A percentile compares a stretch with the other conserved stretches of the same genome.
Evolutionary conservation across 1,140 invertebrate genomes (phyloP).

Genomic region (Amyelois transitella): DNA sequence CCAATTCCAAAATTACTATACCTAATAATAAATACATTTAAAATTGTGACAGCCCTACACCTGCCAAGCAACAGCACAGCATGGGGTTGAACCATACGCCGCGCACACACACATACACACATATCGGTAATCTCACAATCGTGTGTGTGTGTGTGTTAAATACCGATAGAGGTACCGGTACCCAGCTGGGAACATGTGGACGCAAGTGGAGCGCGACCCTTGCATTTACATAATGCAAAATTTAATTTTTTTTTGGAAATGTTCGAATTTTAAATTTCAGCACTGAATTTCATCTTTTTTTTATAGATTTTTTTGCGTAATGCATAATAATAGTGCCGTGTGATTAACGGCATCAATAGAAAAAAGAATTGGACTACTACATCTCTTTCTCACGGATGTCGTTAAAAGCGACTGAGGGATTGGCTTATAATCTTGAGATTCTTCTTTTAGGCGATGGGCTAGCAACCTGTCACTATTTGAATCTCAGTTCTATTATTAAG

Average conservation of each 20-base stretch:
- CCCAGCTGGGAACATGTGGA: slow-evolving; percentile 19
- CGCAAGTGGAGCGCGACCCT: slow-evolving; percentile 7
- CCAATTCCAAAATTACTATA: no score
- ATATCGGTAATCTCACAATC: background rate
- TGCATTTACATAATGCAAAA: background rate
- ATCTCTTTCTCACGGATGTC: no score
- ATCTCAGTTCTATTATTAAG: no score
- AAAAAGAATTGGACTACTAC: no score
- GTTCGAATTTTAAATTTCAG: background rate
- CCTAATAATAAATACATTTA: background rate
- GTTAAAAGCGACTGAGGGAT: no score
- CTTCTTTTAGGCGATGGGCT: no score
- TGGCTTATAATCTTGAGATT: no score
- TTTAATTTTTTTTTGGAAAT: background rate
- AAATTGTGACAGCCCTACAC: slow-evolving; percentile 15
- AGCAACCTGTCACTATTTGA: no score
- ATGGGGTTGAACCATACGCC: slow-evolving; percentile 32
- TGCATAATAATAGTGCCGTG: no score
- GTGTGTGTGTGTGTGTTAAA: slow-evolving; percentile 13
- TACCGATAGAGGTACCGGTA: slow-evolving; percentile 15
- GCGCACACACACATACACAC: slow-evolving; percentile 19
- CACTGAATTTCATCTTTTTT: no score
- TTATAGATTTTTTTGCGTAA: no score
- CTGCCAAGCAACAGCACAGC: slow-evolving; percentile 21
- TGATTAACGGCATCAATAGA: no score